phyloP scores from a whole-genome alignment of 2,888 invertebrate species.

The Hyposoter didymator region DNA sequence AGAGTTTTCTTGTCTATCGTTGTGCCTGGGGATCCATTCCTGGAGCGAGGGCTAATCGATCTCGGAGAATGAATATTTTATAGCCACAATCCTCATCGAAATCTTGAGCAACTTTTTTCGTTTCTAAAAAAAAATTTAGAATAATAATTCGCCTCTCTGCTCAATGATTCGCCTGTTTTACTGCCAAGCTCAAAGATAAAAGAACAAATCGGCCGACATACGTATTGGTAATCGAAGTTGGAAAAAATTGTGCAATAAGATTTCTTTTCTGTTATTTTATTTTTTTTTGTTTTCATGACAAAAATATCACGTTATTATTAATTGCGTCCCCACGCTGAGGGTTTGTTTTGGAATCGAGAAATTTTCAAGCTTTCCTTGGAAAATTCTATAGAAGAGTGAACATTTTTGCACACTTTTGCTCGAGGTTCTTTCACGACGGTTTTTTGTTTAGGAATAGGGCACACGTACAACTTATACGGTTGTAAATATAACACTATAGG shows the following conservation, averaged over 20 bases:
- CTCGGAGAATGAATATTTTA: constrained; percentile 42
- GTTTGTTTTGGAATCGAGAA: neutral
- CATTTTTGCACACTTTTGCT: constrained; percentile 20
- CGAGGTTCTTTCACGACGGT: constrained; percentile 28
- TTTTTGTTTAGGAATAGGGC: constrained; percentile 45
- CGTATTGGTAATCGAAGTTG: neutral
- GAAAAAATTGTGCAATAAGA: neutral
- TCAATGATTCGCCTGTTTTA: constrained; percentile 53
- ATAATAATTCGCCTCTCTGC: constrained; percentile 12
- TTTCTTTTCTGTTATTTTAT: neutral
- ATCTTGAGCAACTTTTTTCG: neutral
- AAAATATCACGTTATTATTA: neutral
- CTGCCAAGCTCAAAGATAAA: constrained; percentile 47
- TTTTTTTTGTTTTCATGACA: neutral
- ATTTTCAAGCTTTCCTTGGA: neutral
- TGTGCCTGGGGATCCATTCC: constrained; percentile 6
- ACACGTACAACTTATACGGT: constrained; percentile 62
- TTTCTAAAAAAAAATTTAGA: neutral
- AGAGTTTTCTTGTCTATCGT: constrained; percentile 8
- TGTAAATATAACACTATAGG: constrained; percentile 50
- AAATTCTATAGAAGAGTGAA: neutral
- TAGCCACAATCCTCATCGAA: constrained; percentile 32
- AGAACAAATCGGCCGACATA: constrained; percentile 31
- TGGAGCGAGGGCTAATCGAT: constrained; percentile 31
- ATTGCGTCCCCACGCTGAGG: neutral